Conservation (phyloP, 2,888 invertebrate species). For the Rhingia rostrata region DNA sequence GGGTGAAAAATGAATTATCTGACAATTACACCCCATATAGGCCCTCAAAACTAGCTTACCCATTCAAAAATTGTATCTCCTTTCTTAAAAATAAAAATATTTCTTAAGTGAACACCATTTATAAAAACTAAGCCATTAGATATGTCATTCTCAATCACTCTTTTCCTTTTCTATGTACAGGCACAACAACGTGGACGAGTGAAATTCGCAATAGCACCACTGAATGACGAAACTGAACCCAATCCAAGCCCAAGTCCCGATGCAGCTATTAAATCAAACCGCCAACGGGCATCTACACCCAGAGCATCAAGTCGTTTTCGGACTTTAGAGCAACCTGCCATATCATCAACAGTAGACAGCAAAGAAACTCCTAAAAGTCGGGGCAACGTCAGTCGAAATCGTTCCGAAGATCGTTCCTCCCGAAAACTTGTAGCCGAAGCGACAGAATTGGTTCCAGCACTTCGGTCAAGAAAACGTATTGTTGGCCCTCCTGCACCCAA, state of each 20-base stretch:
- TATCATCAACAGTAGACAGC: slow-evolving; percentile 37
- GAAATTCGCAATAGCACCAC: slow-evolving; percentile 48
- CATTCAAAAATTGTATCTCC: no score
- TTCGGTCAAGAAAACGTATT: slow-evolving; percentile 55
- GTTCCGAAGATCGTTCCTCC: slow-evolving; percentile 34
- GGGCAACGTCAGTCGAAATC: slow-evolving; percentile 25
- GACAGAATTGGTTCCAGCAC: slow-evolving; percentile 41
- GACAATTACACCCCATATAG: no score
- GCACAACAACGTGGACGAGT: slow-evolving; percentile 76
- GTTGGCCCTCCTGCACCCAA: neutral
- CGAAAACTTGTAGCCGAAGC: slow-evolving; percentile 51
- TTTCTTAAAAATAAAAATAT: no score
- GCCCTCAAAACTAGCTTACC: no score
- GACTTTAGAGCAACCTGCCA: slow-evolving; percentile 21
- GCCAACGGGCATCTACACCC: slow-evolving; percentile 31
- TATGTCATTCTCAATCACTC: neutral
- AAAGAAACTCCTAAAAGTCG: slow-evolving; percentile 26
- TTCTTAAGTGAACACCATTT: no score
- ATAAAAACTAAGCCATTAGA: no score
- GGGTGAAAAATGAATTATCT: no score
- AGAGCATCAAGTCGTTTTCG: slow-evolving; percentile 68
- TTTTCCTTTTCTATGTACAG: slow-evolving; percentile 52
- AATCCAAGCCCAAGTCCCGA: slow-evolving; percentile 48
- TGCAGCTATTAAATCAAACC: slow-evolving; percentile 12
- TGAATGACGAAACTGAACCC: slow-evolving; percentile 36